These are phyloP conservation scores for Uria aalge DNA, from an alignment of 2,113 vertebrate genomes.

Conservation along the genomic window DNA sequence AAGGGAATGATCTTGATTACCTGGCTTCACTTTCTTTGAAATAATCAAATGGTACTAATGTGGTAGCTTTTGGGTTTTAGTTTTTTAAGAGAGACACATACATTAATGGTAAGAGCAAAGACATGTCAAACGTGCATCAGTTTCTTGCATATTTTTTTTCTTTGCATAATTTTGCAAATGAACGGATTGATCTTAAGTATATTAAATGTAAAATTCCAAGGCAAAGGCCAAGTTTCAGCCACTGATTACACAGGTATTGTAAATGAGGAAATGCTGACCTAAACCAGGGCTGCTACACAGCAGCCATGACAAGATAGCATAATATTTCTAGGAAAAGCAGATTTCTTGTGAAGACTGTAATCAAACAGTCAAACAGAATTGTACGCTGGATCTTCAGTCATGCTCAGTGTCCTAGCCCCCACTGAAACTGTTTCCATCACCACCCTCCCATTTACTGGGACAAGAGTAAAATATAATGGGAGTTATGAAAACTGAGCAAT, in stretches of 20 bases:
- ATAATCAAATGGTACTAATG: neutral
- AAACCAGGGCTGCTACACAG: neutral
- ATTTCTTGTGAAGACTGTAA: slow-evolving; percentile 22
- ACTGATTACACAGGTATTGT: neutral
- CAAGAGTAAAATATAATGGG: neutral
- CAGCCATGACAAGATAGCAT: neutral
- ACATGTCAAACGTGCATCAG: neutral
- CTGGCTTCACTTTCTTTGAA: neutral
- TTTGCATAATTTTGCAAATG: neutral
- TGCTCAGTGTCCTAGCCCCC: neutral
- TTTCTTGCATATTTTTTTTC: neutral
- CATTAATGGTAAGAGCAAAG: neutral
- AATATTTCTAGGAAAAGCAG: slow-evolving; percentile 9
- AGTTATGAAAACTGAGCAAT: neutral
- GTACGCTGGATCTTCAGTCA: neutral
- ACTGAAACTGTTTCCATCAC: neutral
- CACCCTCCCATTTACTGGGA: neutral
- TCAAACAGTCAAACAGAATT: neutral
- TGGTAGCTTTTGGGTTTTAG: neutral
- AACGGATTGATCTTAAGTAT: neutral
- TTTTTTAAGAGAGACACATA: neutral
- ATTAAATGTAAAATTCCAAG: neutral
- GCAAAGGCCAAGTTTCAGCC: neutral
- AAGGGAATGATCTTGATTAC: neutral
- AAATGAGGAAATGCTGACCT: neutral